A percentile compares a stretch with the other conserved stretches of the same genome.
These are phyloP conservation scores for Littorina saxatilis DNA, from an alignment of 1,140 invertebrate genomes.

Conservation along the genomic window DNA sequence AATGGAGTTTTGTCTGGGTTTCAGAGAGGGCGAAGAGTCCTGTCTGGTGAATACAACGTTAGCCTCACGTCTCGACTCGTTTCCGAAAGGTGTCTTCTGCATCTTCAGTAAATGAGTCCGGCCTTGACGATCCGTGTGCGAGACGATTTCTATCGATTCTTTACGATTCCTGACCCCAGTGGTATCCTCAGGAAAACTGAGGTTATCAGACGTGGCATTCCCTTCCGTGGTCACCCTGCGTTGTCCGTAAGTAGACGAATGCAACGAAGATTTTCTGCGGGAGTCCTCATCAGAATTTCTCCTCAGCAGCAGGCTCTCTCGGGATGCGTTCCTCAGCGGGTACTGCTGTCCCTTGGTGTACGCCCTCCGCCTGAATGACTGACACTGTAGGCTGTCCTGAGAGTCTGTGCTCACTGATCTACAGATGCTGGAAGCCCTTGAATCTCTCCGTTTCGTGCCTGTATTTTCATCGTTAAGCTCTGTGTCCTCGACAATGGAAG, in stretches of 20 bases:
- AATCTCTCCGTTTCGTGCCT: background rate
- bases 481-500: background rate
- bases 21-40: background rate
- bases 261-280: background rate
- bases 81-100: background rate
- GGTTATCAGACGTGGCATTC: background rate
- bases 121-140: background rate
- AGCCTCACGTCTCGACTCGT: background rate
- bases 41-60: background rate
- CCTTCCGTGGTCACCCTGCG: background rate
- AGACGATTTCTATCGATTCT: background rate
- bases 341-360: background rate
- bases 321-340: background rate
- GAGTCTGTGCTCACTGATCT: background rate
- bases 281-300: background rate
- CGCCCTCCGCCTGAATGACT: background rate
- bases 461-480: background rate
- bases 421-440: background rate
- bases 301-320: background rate
- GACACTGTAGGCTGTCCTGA: background rate
- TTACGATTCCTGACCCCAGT: background rate
- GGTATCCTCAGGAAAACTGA: background rate
- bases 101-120: background rate
- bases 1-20: background rate
- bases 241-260: background rate